Percentiles rank a stretch among this genome's conserved stretches.
Conservation (phyloP, 2,888 invertebrate genomes). For the Acleris sparsana region DNA sequence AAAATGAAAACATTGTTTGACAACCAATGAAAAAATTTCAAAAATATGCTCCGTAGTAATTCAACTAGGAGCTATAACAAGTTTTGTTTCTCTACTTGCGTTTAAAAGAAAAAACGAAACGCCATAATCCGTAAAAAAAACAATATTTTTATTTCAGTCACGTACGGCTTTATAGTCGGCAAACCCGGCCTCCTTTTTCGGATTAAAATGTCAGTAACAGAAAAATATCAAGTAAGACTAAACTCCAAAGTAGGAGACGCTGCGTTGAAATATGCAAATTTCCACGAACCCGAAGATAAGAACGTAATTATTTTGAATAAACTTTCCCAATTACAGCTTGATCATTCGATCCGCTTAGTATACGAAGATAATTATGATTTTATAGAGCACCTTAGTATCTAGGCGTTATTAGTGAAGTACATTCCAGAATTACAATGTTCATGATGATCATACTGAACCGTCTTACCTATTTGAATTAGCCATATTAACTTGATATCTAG, state of each 20-base stretch:
- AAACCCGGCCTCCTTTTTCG: conserved; percentile 56
- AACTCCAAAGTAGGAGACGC: conserved; percentile 42
- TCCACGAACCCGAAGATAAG: conserved; percentile 10
- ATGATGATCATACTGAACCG: too few species aligned
- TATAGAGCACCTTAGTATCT: neutral
- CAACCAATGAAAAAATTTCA: conserved; percentile 8
- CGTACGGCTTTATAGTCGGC: conserved; percentile 67
- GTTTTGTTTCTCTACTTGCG: conserved; percentile 5
- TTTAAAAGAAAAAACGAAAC: conserved; percentile 22
- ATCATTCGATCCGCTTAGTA: conserved; percentile 6
- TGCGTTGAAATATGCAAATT: conserved; percentile 42
- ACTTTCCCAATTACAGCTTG: conserved; percentile 9
- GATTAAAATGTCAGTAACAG: conserved; percentile 76
- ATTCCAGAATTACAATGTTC: too few species aligned
- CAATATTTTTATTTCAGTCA: conserved; percentile 66
- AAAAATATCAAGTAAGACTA: conserved; percentile 60
- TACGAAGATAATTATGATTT: conserved; percentile 9
- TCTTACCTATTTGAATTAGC: too few species aligned
- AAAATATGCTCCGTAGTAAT: conserved; percentile 1
- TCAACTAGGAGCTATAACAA: conserved; percentile 3
- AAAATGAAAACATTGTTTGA: neutral
- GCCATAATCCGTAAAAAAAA: conserved; percentile 37
- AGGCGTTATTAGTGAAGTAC: too few species aligned
- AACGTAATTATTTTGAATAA: conserved; percentile 19
- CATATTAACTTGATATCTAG: too few species aligned